Conservation (phyloP, 1,140 invertebrate genomes). For the Zophobas atratus region DNA sequence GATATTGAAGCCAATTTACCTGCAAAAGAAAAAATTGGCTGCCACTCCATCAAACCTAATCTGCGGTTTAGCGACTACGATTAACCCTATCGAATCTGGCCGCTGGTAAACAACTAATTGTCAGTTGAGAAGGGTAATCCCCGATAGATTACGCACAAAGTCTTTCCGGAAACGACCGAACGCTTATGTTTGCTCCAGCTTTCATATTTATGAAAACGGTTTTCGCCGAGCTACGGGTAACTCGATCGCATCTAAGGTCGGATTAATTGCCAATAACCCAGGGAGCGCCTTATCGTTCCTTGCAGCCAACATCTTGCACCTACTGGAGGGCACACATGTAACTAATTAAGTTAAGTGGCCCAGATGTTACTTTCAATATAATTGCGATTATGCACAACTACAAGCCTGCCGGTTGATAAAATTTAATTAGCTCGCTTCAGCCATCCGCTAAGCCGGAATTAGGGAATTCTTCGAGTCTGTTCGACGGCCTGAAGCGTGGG, state of each 20-base stretch:
- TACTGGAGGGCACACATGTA: conserved; percentile 35
- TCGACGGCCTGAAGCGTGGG: too few relatives aligned
- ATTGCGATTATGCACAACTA: conserved; percentile 39
- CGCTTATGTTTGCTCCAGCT: conserved; percentile 4
- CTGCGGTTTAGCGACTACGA: conserved; percentile 31
- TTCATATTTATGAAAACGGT: conserved; percentile 32
- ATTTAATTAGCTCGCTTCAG: conserved; percentile 15
- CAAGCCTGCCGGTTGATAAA: conserved; percentile 29
- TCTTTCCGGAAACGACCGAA: background rate
- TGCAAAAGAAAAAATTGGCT: background rate
- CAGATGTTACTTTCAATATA: conserved; percentile 43
- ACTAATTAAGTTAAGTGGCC: conserved; percentile 41
- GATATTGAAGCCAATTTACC: too few relatives aligned
- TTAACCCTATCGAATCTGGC: conserved; percentile 47
- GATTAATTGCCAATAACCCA: conserved; percentile 47
- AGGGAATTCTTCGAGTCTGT: background rate
- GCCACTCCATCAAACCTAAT: conserved; percentile 39
- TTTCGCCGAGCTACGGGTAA: conserved; percentile 11
- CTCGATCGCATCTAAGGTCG: conserved; percentile 20
- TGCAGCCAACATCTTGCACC: conserved; percentile 40
- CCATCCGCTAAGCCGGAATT: background rate
- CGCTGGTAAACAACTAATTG: conserved; percentile 51
- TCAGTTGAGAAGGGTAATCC: conserved; percentile 51
- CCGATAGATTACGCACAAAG: conserved; percentile 47
- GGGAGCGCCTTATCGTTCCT: conserved; percentile 31